Base-by-base conservation (phyloP, 2,888 invertebrate species). In the Drosophila emarginata region DNA sequence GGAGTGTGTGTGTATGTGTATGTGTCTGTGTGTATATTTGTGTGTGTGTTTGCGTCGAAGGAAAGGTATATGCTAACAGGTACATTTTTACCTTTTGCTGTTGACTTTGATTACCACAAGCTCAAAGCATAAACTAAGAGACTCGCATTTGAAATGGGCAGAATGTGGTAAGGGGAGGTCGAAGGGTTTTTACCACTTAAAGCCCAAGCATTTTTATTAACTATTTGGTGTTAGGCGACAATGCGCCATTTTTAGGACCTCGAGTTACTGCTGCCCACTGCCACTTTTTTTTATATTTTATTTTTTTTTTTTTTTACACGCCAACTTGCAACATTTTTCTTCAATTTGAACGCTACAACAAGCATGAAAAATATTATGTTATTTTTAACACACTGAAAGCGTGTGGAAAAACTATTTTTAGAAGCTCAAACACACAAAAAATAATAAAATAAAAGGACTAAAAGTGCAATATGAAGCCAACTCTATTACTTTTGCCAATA, bases 361-460 rank as follows among this genome's bases (percentile, higher is more conserved):
- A 70, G 74, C 76, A 76, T 77, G 76, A 75, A 75, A 76, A 86
- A 83, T 88, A 83, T 83, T 72, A 88, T 88, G 88, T 83, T 83
- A 83, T 83, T 83, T 83, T 83, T 88, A 83, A 88, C 82, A 88
- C 82, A 83, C 88, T 76, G 78, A 76, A 82, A 88, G 84, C 82
- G 82, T 88, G 88, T 74, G 88, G 88, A 86, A 87, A 88, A 83
- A 84, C 74, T 83, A 83, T 83, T 83, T 83, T 83, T 83, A 83
- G 82, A 56, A 64, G 61, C 57, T n/a, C n/a, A 53, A 54, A 52
- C 50, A 53, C 51, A 69, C n/a, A 64, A 39, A 11, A 52, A 36
- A 60, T 32, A 64, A 53, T 2, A 67, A 68, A 57, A 14, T 28
- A n/a, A 23, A 67, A 40, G 57, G 54, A 56, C 3, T 14, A 7